Percentiles rank a stretch among this genome's conserved stretches.
These are phyloP conservation scores for Nasua narica DNA, from an alignment of 2,797 vertebrate genomes.

Conservation along the genomic window DNA sequence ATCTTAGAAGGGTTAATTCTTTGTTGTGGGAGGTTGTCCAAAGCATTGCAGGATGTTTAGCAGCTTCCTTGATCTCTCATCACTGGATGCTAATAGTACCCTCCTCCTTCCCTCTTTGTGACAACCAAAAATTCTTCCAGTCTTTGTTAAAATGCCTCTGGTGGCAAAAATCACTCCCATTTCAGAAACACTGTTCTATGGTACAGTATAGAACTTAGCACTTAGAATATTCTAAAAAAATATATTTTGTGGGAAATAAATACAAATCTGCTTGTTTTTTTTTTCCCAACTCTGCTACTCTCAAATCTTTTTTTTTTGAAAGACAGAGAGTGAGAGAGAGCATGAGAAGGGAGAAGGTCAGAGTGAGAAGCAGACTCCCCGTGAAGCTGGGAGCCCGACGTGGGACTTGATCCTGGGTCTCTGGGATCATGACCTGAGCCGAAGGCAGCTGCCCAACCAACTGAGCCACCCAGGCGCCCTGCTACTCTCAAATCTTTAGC, in stretches of 20 bases:
- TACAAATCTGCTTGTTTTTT: not conserved
- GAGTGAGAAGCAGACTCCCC: no score
- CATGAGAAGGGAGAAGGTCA: no score
- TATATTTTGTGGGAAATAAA: not conserved
- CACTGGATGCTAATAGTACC: not conserved
- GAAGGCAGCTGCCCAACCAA: no score
- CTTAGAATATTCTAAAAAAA: not conserved
- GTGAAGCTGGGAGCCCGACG: no score
- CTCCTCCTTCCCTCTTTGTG: not conserved
- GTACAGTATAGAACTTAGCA: not conserved
- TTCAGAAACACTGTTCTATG: not conserved
- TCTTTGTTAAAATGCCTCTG: not conserved
- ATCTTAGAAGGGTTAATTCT: not conserved
- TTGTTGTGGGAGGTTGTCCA: not conserved
- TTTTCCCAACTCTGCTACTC: not conserved
- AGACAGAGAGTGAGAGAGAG: no score
- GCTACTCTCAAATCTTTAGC: not conserved
- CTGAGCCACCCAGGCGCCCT: no score
- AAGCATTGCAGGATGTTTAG: not conserved
- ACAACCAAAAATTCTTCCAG: not conserved
- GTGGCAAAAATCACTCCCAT: not conserved
- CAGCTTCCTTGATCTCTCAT: not conserved
- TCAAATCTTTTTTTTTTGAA: not conserved
- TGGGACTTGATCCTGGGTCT: no score
- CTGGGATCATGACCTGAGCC: no score